Conservation (phyloP, 2,113 vertebrate species). For the Chunga burmeisteri region DNA sequence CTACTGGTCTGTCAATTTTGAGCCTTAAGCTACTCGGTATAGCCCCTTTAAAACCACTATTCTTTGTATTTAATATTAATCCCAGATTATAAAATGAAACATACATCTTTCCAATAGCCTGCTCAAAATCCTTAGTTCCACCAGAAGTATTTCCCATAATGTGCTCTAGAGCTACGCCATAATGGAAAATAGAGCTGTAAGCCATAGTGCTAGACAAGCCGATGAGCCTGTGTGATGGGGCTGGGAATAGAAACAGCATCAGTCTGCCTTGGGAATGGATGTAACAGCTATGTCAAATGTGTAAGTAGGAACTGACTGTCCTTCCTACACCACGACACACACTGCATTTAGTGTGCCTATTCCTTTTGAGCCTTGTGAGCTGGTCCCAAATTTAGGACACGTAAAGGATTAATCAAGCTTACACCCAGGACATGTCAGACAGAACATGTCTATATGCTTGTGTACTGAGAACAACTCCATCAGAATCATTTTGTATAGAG, state of each 20-base stretch:
- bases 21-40: not conserved
- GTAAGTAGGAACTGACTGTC: not conserved
- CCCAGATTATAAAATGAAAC: slow-evolving; percentile 13
- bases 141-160: not conserved
- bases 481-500: not conserved
- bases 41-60: not conserved
- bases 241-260: not conserved
- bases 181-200: not conserved
- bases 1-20: not conserved
- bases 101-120: not conserved
- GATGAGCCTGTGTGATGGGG: not conserved
- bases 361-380: not conserved
- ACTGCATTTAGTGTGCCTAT: not conserved
- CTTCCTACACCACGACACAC: not conserved
- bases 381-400: not conserved
- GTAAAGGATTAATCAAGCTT: not conserved
- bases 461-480: not conserved
- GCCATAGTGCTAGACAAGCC: not conserved
- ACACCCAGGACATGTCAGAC: not conserved
- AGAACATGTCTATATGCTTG: not conserved
- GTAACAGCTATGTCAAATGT: not conserved
- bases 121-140: not conserved
- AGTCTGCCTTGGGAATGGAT: not conserved
- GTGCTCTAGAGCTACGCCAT: not conserved
- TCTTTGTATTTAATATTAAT: slow-evolving; percentile 2